Percentiles rank a stretch among this genome's conserved stretches.
Evolutionary conservation across 30 jellyfish, hydroid and myxozoan species (phyloP).

Genomic region (Nemopilema nomurai): DNA sequence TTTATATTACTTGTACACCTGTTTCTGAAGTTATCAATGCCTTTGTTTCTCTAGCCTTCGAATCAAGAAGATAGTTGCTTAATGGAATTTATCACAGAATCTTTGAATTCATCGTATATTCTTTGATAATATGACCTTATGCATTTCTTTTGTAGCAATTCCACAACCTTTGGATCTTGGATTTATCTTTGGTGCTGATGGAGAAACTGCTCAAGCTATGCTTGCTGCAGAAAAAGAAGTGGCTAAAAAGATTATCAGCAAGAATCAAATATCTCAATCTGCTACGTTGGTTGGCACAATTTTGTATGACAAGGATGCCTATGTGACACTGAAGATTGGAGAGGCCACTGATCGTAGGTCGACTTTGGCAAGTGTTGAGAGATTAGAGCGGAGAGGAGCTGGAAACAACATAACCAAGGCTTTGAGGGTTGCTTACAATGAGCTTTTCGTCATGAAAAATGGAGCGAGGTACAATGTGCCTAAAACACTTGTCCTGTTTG

Average conservation of each 20-base stretch:
- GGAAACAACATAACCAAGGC: constrained; percentile 55
- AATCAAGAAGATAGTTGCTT: neutral
- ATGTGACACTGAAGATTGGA: constrained; percentile 19
- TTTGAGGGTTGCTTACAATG: constrained; percentile 35
- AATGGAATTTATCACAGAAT: neutral
- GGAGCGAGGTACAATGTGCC: constrained; percentile 71
- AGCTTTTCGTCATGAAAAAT: constrained; percentile 18
- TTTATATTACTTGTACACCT: too few species aligned
- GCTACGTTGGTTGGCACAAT: constrained; percentile 42
- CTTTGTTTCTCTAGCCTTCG: constrained; percentile 17
- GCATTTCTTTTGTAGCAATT: neutral
- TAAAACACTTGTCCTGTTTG: constrained; percentile 36
- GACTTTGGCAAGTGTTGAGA: neutral
- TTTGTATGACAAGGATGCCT: constrained; percentile 52
- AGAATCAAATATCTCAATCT: neutral
- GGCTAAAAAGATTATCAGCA: constrained; percentile 18
- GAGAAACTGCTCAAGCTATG: constrained; percentile 6
- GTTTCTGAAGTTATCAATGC: too few species aligned
- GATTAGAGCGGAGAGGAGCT: constrained; percentile 14
- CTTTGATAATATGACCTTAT: neutral
- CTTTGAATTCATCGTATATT: too few species aligned
- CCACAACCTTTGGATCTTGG: constrained; percentile 30
- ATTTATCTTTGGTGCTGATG: constrained; percentile 49
- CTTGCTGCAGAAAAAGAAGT: constrained; percentile 43
- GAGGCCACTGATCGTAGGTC: constrained; percentile 2